phyloP scores from a whole-genome alignment of 1,140 invertebrate species.

The Reticulitermes speratus region DNA sequence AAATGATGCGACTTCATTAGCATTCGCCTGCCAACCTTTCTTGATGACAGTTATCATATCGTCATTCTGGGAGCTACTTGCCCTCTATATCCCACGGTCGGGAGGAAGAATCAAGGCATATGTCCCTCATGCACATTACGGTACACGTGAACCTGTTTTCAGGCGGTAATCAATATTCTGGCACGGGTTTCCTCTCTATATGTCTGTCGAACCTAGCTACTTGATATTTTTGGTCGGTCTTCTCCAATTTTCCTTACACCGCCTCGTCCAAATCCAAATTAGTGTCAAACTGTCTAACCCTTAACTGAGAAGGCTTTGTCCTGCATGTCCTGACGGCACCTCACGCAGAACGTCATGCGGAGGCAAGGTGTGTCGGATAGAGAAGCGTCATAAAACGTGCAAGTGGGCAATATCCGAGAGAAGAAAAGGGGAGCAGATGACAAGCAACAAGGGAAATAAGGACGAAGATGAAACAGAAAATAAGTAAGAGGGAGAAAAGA shows the following conservation, averaged over 20 bases:
- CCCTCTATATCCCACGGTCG: no score
- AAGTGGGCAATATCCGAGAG: not conserved
- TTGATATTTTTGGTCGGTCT: not conserved
- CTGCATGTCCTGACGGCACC: not conserved
- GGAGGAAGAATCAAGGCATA: no score
- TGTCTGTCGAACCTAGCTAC: not conserved
- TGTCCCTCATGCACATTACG: no score
- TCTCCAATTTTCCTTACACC: not conserved
- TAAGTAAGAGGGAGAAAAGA: not conserved
- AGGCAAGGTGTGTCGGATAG: not conserved
- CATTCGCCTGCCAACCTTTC: no score
- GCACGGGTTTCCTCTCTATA: not conserved
- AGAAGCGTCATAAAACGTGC: not conserved
- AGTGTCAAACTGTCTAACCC: constrained; percentile 15
- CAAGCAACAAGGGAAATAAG: constrained; percentile 5
- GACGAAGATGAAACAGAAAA: constrained; percentile 8
- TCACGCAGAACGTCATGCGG: not conserved
- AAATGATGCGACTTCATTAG: no score
- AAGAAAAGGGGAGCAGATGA: not conserved
- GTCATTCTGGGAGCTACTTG: no score
- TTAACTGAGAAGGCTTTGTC: not conserved
- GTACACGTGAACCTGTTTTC: no score
- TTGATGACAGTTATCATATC: no score
- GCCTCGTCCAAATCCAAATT: not conserved
- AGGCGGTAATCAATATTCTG: no score